Conservation (phyloP, 2,113 vertebrate genomes). For the Cygnus buccinator region DNA sequence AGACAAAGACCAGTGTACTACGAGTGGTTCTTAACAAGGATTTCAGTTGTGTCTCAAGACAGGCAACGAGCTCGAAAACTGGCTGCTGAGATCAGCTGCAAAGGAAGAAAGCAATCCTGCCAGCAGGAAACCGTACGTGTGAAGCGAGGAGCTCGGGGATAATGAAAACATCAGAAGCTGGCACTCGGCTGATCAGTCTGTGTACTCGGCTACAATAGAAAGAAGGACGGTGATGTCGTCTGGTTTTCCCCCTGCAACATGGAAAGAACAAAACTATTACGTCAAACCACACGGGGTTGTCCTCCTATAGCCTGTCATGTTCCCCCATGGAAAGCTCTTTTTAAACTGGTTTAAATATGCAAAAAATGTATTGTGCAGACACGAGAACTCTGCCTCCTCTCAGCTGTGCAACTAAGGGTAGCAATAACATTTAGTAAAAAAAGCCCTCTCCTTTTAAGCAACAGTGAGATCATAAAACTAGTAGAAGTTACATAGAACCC, state of each 20-base stretch:
- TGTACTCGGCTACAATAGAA: conserved; percentile 97
- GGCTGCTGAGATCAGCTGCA: conserved; percentile 70
- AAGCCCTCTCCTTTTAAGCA: background rate
- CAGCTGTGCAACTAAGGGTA: rapidly evolving
- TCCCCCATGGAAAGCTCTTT: background rate
- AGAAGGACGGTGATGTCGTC: conserved; percentile 99
- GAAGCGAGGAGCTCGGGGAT: conserved; percentile 5
- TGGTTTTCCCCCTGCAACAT: conserved; percentile 91
- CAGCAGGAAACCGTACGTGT: conserved; percentile 86
- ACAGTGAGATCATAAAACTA: background rate
- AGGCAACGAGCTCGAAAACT: conserved; percentile 53
- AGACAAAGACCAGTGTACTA: conserved; percentile 54
- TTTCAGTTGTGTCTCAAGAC: conserved; percentile 28
- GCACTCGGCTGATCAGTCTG: conserved; percentile 82
- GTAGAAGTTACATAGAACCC: background rate
- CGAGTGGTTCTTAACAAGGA: conserved; percentile 71
- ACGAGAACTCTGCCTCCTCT: background rate
- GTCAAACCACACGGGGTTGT: background rate
- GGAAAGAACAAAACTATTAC: background rate
- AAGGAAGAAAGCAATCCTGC: conserved; percentile 81
- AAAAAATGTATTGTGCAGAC: background rate
- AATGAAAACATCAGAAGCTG: background rate
- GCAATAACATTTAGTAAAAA: background rate
- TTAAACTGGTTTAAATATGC: rapidly evolving
- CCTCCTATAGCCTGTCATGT: rapidly evolving